phyloP scores from a whole-genome alignment of 2,797 vertebrate genomes.

The Thaleichthys pacificus region DNA sequence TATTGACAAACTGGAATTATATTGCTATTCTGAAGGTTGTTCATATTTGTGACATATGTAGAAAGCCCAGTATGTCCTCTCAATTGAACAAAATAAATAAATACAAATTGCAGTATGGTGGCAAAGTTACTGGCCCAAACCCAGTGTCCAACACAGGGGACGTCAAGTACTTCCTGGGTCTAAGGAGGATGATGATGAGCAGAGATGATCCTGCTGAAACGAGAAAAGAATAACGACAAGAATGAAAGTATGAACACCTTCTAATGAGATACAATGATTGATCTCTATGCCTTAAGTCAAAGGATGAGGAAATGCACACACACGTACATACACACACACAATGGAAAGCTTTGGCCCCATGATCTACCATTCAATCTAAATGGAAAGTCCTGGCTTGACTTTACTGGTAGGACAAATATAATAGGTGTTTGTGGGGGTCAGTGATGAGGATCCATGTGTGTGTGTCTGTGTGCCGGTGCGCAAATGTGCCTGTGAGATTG shows the following conservation, averaged over 20 bases:
- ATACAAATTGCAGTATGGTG: no score
- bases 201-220: background rate
- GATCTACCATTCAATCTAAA: no score
- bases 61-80: no score
- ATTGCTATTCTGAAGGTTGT: no score
- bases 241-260: constrained; percentile 5
- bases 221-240: background rate
- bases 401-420: no score
- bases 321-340: background rate
- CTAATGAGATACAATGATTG: constrained; percentile 30
- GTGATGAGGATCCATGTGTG: constrained; percentile 1
- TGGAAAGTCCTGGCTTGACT: no score
- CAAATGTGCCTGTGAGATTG: background rate
- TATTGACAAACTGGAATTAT: no score
- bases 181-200: background rate
- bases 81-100: no score
- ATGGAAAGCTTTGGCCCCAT: background rate
- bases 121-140: no score
- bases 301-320: background rate
- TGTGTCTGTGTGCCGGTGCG: background rate
- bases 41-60: no score
- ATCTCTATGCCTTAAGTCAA: background rate
- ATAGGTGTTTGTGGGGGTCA: background rate
- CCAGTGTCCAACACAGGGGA: no score
- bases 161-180: background rate